These are phyloP conservation scores for Branchipolynoe longqiensis DNA, from an alignment of 2,888 invertebrate genomes.

Conservation along the genomic window DNA sequence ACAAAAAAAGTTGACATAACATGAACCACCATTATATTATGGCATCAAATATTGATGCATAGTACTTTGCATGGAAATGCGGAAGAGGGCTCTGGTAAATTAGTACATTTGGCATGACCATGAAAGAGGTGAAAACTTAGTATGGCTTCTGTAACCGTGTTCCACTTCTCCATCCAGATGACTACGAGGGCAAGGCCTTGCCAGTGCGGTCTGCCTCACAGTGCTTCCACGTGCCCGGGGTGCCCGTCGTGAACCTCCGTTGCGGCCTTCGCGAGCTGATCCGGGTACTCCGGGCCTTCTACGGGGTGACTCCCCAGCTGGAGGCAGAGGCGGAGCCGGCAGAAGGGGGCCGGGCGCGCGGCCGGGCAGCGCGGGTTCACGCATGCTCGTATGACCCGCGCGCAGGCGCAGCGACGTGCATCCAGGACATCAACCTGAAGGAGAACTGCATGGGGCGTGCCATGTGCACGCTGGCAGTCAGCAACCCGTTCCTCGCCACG, in stretches of 20 bases:
- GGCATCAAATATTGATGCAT: not conserved
- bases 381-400: not conserved
- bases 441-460: conserved; percentile 65
- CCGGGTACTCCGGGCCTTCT: conserved; percentile 62
- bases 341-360: not conserved
- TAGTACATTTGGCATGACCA: too few species aligned
- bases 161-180: conserved; percentile 8
- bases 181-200: not conserved
- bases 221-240: conserved; percentile 64
- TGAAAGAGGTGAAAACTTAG: too few species aligned
- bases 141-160: too few species aligned
- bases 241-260: conserved; percentile 63
- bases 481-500: conserved; percentile 65
- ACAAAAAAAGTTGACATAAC: not conserved
- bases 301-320: conserved; percentile 57
- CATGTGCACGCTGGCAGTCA: conserved; percentile 62
- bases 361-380: not conserved
- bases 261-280: conserved; percentile 61
- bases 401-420: conserved; percentile 57
- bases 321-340: not conserved
- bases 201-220: conserved; percentile 55
- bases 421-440: conserved; percentile 62
- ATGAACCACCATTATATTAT: not conserved
- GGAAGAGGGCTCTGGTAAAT: too few species aligned
- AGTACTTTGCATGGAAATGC: not conserved